These are phyloP conservation scores for Carduelis carduelis DNA, from an alignment of 2,797 vertebrate genomes.

Conservation along the genomic window DNA sequence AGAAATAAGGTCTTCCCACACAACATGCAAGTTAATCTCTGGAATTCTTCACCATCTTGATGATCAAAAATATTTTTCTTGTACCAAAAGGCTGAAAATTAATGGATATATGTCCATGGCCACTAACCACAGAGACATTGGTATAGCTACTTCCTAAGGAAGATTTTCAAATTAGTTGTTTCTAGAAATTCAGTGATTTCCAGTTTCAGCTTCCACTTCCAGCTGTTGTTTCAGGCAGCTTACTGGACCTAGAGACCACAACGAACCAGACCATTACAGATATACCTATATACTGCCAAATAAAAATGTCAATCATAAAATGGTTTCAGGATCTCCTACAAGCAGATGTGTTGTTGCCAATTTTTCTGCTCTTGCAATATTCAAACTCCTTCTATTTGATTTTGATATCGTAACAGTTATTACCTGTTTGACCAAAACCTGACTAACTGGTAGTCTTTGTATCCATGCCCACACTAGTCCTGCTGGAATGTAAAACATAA, in stretches of 20 bases:
- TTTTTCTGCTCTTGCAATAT: background rate
- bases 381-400: background rate
- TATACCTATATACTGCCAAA: background rate
- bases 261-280: fast-evolving
- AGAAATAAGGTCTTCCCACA: background rate
- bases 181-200: background rate
- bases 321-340: background rate
- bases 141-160: background rate
- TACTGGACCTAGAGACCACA: background rate
- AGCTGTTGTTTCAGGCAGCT: background rate
- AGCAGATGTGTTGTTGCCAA: background rate
- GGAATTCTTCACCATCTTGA: background rate
- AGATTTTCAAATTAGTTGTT: background rate
- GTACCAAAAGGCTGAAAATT: background rate
- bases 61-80: background rate
- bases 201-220: background rate
- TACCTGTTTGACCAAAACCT: background rate
- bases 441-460: background rate
- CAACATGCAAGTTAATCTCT: background rate
- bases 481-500: background rate
- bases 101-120: background rate
- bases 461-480: background rate
- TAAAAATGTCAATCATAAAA: background rate
- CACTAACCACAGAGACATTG: background rate
- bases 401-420: background rate